A percentile compares a stretch with the other conserved stretches of the same genome.
Conservation (phyloP, 2,888 invertebrate genomes). For the Pheosia tremula region DNA sequence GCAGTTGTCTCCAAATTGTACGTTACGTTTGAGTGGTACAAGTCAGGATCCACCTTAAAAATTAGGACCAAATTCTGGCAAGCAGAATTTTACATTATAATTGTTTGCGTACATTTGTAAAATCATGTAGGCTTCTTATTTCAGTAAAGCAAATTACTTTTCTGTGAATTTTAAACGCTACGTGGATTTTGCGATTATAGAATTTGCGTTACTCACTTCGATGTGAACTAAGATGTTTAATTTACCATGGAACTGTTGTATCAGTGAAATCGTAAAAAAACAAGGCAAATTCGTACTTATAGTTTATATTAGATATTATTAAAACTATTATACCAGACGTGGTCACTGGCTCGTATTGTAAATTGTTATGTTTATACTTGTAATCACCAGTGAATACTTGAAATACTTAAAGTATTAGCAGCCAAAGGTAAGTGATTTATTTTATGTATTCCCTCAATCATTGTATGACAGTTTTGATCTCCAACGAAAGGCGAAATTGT, state of each 20-base stretch:
- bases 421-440: conserved; percentile 41
- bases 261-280: conserved; percentile 7
- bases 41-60: no score
- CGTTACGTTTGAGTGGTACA: no score
- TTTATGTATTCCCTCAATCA: conserved; percentile 14
- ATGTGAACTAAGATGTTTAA: conserved; percentile 29
- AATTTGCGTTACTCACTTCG: conserved; percentile 30
- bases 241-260: conserved; percentile 11
- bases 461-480: conserved; percentile 36
- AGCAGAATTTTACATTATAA: no score
- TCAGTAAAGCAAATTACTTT: no score
- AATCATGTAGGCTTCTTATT: no score
- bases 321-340: conserved; percentile 18
- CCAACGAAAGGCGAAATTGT: conserved; percentile 31
- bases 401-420: conserved; percentile 40
- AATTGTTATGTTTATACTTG: conserved; percentile 16
- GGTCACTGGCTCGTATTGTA: conserved; percentile 18
- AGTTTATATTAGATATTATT: conserved; percentile 27
- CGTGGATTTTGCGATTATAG: conserved; percentile 8
- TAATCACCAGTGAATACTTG: conserved; percentile 16
- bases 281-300: conserved; percentile 44
- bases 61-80: no score
- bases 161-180: neutral
- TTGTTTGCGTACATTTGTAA: no score
- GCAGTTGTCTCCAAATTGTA: no score